Evolutionary conservation across 2,113 vertebrate species (phyloP), one percentile per base, ranked within the genome.

Genomic region (Tragulus kanchil): DNA sequence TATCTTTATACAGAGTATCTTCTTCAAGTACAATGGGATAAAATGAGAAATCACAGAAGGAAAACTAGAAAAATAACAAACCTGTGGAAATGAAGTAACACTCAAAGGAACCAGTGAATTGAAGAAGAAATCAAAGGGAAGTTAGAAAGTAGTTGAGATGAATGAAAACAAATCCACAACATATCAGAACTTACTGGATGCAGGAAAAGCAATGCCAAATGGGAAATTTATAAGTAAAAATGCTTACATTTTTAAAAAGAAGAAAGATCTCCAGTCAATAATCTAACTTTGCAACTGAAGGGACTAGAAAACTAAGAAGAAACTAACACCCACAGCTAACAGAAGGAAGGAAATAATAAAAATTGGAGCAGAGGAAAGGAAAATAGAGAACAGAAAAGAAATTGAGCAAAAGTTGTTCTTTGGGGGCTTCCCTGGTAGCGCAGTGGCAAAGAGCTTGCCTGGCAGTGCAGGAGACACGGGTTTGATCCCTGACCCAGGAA

Each of bases 151-250:
- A 8, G 14, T 77, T 52, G 26, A 31, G 48, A 52, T 52, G 73
- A 31, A 4, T 10, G 25, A 77, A 5, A 17, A 31, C 14, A 52
- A 17, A 52, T 10, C 45, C 48, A 28, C 25, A 52, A 5, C 14
- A 9, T 1, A 15, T 15, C 71, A 48, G 0, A 4, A 48, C 48
- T 52, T 9, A 31, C 3, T 4, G 48, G 48, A 77, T 1, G 50
- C 48, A 31, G 48, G 25, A 52, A 31, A 10, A 77, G 75, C 75
- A 52, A 48, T 1, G 25, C 48, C 25, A 17, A 3, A 4, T 1
- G 26, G 75, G 75, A 52, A 16, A 31, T 5, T 9, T 16, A 31
- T 5, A 10, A 3, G 1, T 0, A 25, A 2, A 2, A 5, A 5
- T 3, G 48, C 73, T 9, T 5, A 50, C 48, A 50, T 9, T 1